Percentiles rank a stretch among this genome's conserved stretches.
These are phyloP conservation scores for Agriotes lineatus DNA, from an alignment of 2,888 invertebrate genomes.

Conservation along the genomic window DNA sequence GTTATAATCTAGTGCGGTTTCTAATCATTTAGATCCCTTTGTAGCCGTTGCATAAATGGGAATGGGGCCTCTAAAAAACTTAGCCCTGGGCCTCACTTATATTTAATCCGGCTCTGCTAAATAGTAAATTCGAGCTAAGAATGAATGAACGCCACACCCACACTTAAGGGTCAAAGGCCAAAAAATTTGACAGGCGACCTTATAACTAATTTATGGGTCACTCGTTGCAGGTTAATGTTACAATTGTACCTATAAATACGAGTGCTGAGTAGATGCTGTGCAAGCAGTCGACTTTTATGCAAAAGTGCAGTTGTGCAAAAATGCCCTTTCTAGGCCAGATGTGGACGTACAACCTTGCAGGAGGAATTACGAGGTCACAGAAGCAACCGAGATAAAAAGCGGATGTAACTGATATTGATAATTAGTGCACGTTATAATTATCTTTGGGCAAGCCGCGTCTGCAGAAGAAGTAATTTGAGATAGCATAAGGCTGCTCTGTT, in stretches of 20 bases:
- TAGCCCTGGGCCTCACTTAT: too few species aligned
- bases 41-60: too few species aligned
- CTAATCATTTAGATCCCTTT: too few species aligned
- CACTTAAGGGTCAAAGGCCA: conserved; percentile 1
- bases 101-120: too few species aligned
- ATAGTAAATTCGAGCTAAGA: neutral
- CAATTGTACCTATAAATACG: neutral
- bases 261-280: neutral
- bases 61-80: too few species aligned
- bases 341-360: neutral
- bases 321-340: too few species aligned
- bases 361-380: neutral
- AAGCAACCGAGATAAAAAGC: conserved; percentile 4
- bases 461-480: too few species aligned
- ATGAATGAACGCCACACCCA: conserved; percentile 13
- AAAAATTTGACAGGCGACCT: conserved; percentile 14
- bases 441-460: conserved; percentile 17
- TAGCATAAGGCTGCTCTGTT: too few species aligned
- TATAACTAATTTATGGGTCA: conserved; percentile 5
- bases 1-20: too few species aligned
- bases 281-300: neutral
- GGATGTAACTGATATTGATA: conserved; percentile 3
- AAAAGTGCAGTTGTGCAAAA: neutral
- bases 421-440: conserved; percentile 24
- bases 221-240: conserved; percentile 7